phyloP scores from a whole-genome alignment of 2,888 invertebrate species.

The Phlogophora meticulosa region DNA sequence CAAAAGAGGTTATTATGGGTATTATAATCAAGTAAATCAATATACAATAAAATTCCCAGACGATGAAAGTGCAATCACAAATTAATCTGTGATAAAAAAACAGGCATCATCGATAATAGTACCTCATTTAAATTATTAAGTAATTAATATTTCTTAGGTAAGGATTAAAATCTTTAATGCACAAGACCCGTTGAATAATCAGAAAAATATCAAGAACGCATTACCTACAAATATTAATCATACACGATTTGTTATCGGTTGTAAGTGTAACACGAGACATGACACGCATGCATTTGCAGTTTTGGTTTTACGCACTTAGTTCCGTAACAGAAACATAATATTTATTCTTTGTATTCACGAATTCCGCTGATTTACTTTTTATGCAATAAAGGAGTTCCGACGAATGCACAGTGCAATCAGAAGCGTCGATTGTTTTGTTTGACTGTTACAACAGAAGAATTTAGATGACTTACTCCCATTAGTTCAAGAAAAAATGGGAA shows the following conservation, averaged over 20 bases:
- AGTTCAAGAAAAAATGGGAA: not conserved
- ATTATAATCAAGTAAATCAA: not conserved
- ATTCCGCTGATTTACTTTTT: not conserved
- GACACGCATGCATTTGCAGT: slow-evolving; percentile 21
- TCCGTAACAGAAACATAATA: slow-evolving; percentile 17
- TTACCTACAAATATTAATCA: slow-evolving; percentile 17
- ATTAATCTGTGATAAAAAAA: slow-evolving; percentile 6
- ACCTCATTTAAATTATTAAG: slow-evolving; percentile 1
- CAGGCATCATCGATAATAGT: not conserved
- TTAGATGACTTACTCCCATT: not conserved
- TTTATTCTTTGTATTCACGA: not conserved
- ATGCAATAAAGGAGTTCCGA: not conserved
- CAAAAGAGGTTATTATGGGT: not conserved
- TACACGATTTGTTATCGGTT: slow-evolving; percentile 34
- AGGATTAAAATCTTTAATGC: slow-evolving; percentile 4
- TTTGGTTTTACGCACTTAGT: slow-evolving; percentile 46
- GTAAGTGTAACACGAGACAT: slow-evolving; percentile 47
- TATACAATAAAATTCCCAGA: not conserved
- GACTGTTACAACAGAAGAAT: no score
- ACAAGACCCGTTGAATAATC: slow-evolving; percentile 14
- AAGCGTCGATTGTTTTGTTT: no score
- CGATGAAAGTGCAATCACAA: not conserved
- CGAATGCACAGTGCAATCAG: not conserved
- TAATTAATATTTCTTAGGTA: not conserved
- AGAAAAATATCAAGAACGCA: slow-evolving; percentile 17